These are phyloP conservation scores for Protonemura montana DNA, from an alignment of 2,888 invertebrate genomes.

Conservation along the genomic window DNA sequence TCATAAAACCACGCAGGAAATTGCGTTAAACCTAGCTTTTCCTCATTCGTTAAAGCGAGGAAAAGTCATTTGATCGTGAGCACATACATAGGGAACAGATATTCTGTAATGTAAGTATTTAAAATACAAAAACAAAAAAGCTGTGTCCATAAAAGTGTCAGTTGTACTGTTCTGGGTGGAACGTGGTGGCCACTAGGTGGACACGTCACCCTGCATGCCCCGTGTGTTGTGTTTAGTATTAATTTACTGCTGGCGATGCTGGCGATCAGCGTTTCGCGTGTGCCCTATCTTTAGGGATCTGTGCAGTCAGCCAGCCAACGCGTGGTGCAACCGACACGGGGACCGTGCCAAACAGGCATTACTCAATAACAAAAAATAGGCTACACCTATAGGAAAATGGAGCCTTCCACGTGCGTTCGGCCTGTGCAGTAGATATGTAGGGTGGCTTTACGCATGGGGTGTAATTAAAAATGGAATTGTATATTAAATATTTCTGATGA, in stretches of 20 bases:
- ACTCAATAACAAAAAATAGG: constrained; percentile 43
- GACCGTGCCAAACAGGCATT: constrained; percentile 46
- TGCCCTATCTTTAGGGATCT: constrained; percentile 10
- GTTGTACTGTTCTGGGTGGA: background rate
- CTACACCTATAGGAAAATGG: background rate
- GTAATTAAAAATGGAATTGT: background rate
- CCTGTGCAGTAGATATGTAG: background rate
- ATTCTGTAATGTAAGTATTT: background rate
- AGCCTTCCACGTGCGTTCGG: background rate
- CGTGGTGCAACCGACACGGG: background rate
- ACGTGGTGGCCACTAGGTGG: background rate
- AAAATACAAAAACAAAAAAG: background rate
- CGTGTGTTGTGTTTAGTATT: background rate
- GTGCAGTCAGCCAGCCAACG: background rate
- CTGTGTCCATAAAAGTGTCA: constrained; percentile 1
- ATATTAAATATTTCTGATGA: background rate
- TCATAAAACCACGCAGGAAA: no score
- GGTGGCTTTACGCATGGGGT: background rate
- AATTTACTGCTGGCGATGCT: constrained; percentile 2
- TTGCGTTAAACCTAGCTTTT: background rate
- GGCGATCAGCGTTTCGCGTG: constrained; percentile 34
- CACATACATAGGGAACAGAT: background rate
- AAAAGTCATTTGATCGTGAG: background rate
- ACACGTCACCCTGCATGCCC: background rate
- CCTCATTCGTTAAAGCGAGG: background rate